phyloP scores from a whole-genome alignment of 2,113 vertebrate species.

The Balaenoptera acutorostrata region DNA sequence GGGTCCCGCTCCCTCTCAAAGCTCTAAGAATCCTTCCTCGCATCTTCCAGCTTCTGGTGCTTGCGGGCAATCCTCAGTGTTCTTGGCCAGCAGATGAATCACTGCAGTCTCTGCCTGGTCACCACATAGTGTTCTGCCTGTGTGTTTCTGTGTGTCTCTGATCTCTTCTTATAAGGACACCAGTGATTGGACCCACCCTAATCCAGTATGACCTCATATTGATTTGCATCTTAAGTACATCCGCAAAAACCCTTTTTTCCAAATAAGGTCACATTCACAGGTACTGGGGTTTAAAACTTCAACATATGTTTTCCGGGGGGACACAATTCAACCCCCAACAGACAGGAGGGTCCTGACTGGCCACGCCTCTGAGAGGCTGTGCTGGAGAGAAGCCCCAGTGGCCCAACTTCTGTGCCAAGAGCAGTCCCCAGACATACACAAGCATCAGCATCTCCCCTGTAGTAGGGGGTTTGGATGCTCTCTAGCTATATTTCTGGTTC shows the following conservation, averaged over 20 bases:
- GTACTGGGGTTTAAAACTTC: background rate
- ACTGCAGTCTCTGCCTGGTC: background rate
- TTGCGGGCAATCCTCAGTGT: background rate
- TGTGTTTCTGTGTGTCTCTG: background rate
- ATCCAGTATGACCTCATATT: background rate
- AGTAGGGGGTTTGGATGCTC: accelerated
- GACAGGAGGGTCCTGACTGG: background rate
- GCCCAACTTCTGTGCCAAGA: background rate
- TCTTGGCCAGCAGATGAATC: background rate
- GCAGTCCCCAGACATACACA: background rate
- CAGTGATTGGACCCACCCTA: background rate
- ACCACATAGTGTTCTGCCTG: background rate
- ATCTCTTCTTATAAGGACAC: background rate
- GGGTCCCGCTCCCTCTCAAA: background rate
- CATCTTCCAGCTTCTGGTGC: background rate
- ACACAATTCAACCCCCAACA: background rate
- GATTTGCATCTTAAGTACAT: background rate
- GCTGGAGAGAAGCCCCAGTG: background rate
- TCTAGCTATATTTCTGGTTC: background rate
- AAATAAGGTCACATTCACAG: background rate
- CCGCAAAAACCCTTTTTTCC: background rate
- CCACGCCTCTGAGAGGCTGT: background rate
- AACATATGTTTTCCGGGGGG: background rate
- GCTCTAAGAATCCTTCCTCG: background rate
- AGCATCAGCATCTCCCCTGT: background rate